These are phyloP conservation scores for Okamejei kenojei DNA, from an alignment of 2,797 vertebrate genomes.

Conservation along the genomic window DNA sequence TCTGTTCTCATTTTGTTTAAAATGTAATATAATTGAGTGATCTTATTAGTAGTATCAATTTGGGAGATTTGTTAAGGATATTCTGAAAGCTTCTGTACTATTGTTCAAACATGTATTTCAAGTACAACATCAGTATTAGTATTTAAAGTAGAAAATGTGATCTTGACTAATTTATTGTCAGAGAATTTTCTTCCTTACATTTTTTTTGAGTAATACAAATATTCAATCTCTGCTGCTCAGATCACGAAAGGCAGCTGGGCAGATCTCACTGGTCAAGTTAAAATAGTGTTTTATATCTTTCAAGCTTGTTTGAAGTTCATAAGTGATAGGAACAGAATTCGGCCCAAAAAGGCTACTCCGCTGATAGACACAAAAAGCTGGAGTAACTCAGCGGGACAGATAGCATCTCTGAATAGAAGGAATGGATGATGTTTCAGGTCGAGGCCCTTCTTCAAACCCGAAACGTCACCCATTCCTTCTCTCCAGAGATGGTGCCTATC, in stretches of 20 bases:
- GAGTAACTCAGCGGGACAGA: too few relatives aligned
- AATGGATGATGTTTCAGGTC: too few relatives aligned
- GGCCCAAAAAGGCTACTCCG: too few relatives aligned
- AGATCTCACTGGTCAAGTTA: not conserved
- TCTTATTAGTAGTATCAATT: not conserved
- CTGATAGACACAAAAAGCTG: too few relatives aligned
- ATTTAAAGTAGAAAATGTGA: not conserved
- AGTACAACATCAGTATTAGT: not conserved
- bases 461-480: too few relatives aligned
- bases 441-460: too few relatives aligned
- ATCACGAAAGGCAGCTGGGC: not conserved
- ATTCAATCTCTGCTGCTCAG: not conserved
- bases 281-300: not conserved
- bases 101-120: not conserved
- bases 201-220: not conserved
- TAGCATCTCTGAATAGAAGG: too few relatives aligned
- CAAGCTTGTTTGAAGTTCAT: not conserved
- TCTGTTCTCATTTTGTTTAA: not conserved
- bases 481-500: too few relatives aligned
- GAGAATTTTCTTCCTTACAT: not conserved
- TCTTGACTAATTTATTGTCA: not conserved
- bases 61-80: not conserved
- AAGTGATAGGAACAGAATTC: too few relatives aligned
- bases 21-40: conserved; percentile 19
- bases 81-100: too few relatives aligned